Conservation (phyloP, 1,140 invertebrate species). For the Drosophila teissieri region DNA sequence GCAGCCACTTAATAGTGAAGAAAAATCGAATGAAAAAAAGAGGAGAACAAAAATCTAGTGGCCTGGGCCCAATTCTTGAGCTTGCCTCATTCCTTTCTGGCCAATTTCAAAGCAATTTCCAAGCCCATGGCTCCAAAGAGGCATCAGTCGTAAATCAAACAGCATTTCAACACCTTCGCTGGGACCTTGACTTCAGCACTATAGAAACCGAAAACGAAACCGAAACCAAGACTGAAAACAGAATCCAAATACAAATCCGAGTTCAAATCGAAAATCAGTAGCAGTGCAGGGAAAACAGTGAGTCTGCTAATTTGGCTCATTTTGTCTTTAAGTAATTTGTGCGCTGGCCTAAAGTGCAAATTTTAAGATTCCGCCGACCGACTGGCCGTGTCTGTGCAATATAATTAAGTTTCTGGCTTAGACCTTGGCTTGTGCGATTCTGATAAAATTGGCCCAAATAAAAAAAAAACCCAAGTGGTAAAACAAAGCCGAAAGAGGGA, state of each 20-base stretch:
- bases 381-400: constrained; percentile 58
- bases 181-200: constrained; percentile 69
- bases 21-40: not conserved
- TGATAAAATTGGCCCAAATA: constrained; percentile 77
- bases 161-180: constrained; percentile 82
- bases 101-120: constrained; percentile 77
- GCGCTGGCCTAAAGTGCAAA: constrained; percentile 80
- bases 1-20: constrained; percentile 33
- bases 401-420: constrained; percentile 82
- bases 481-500: constrained; percentile 24
- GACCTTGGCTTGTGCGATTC: constrained; percentile 82
- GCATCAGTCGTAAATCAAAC: constrained; percentile 79
- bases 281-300: constrained; percentile 61
- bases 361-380: constrained; percentile 70
- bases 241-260: constrained; percentile 21
- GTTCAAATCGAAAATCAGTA: constrained; percentile 66
- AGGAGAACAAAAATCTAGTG: constrained; percentile 18
- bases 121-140: constrained; percentile 36
- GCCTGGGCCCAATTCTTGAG: constrained; percentile 66
- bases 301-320: constrained; percentile 81
- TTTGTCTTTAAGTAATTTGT: constrained; percentile 81
- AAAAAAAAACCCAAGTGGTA: not conserved
- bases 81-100: constrained; percentile 67
- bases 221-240: constrained; percentile 25
- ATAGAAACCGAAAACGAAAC: constrained; percentile 59